Percentiles rank a stretch among this genome's conserved stretches.
Evolutionary conservation across 1,140 invertebrate species (phyloP).

Genomic region (Chironomus tepperi): DNA sequence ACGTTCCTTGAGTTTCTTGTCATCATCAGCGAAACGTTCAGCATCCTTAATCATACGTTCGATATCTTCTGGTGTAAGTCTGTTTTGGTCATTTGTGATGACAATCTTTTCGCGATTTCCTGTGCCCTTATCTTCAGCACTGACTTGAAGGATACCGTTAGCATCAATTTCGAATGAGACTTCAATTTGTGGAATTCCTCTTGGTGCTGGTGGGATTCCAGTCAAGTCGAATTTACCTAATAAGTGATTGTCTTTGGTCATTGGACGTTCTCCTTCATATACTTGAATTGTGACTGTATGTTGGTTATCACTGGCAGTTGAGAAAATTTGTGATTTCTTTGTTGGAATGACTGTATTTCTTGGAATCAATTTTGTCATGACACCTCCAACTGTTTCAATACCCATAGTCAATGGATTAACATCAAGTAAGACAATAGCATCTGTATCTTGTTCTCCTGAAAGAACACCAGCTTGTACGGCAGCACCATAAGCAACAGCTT

Average conservation of each 20-base stretch:
- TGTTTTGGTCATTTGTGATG: constrained; percentile 97
- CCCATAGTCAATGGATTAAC: constrained; percentile 98
- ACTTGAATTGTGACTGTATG: constrained; percentile 98
- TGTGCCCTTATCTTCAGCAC: constrained; percentile 97
- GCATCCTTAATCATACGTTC: constrained; percentile 98
- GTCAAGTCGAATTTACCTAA: constrained; percentile 97
- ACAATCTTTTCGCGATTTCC: constrained; percentile 98
- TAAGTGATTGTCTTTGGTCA: constrained; percentile 99
- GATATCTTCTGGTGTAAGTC: constrained; percentile 94
- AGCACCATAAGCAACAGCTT: constrained; percentile 96
- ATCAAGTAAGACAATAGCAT: constrained; percentile 93
- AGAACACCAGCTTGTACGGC: constrained; percentile 95
- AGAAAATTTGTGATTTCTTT: constrained; percentile 99
- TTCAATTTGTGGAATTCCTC: constrained; percentile 98
- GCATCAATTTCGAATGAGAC: constrained; percentile 99
- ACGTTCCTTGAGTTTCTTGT: constrained; percentile 93
- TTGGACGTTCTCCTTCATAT: constrained; percentile 94
- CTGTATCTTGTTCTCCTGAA: constrained; percentile 84
- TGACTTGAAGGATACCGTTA: constrained; percentile 94
- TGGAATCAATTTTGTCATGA: constrained; percentile 98
- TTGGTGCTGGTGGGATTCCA: constrained; percentile 93
- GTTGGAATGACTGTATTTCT: constrained; percentile 98
- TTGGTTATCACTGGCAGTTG: constrained; percentile 97
- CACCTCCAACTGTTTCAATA: constrained; percentile 98
- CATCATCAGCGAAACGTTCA: constrained; percentile 97